phyloP scores from a whole-genome alignment of 2,797 vertebrate species.

The Sternarchorhynchus goeldii region DNA sequence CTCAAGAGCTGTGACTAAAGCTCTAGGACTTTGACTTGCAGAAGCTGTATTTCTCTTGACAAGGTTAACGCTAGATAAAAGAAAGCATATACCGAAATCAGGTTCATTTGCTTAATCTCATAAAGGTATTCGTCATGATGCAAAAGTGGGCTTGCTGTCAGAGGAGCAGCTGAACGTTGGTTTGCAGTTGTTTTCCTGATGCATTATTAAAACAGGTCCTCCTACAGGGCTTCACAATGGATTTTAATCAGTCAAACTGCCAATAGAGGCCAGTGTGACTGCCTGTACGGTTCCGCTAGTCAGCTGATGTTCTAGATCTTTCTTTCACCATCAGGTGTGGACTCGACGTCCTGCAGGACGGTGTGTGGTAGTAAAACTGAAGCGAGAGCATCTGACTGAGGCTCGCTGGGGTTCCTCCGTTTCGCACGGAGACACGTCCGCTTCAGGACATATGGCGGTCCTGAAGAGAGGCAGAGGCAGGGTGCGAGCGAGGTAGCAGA shows the following conservation, averaged over 20 bases:
- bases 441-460: too few species aligned
- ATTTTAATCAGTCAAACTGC: constrained; percentile 46
- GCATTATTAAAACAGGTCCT: constrained; percentile 45
- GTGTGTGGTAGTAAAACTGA: constrained; percentile 55
- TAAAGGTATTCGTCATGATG: background rate
- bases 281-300: background rate
- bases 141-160: constrained; percentile 21
- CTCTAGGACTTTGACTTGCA: background rate
- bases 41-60: background rate
- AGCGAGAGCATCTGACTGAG: constrained; percentile 50
- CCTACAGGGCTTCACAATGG: constrained; percentile 34
- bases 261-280: background rate
- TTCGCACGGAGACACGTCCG: too few species aligned
- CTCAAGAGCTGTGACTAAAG: too few species aligned
- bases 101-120: background rate
- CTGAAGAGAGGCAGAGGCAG: too few species aligned
- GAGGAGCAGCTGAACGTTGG: background rate
- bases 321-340: constrained; percentile 38
- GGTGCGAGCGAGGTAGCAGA: constrained; percentile 14
- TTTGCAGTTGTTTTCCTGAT: constrained; percentile 11
- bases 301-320: constrained; percentile 43
- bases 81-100: background rate
- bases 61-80: background rate
- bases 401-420: too few species aligned
- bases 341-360: constrained; percentile 33